Conservation (phyloP, 2,797 vertebrate genomes). For the Myotis daubentonii region DNA sequence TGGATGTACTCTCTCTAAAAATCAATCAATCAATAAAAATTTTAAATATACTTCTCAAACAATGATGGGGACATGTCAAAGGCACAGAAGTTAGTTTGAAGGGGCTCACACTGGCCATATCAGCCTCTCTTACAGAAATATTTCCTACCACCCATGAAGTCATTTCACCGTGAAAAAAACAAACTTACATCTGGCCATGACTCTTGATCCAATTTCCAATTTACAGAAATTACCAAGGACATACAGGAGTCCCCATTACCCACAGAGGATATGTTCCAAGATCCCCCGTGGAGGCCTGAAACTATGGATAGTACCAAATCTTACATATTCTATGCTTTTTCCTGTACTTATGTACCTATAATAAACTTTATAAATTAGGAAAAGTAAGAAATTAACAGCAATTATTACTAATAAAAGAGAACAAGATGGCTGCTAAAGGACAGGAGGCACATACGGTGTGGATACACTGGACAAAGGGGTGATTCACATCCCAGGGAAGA, state of each 20-base stretch:
- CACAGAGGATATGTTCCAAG: neutral
- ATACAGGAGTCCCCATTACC: neutral
- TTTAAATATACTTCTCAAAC: too few relatives aligned
- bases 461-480: neutral
- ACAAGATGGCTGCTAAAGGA: neutral
- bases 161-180: neutral
- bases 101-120: neutral
- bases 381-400: neutral
- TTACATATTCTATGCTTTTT: neutral
- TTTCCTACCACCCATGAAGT: neutral
- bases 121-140: neutral
- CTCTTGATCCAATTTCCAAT: neutral
- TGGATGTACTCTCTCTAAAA: too few relatives aligned
- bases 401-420: neutral
- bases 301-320: neutral
- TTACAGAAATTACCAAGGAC: neutral
- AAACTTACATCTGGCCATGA: neutral
- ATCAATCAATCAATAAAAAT: too few relatives aligned
- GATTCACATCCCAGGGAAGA: neutral
- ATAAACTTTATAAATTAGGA: neutral
- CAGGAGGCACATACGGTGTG: neutral
- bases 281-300: neutral
- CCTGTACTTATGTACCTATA: neutral
- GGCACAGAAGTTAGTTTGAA: neutral
- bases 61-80: neutral